Percentiles rank a stretch among this genome's conserved stretches.
Evolutionary conservation across 2,797 vertebrate species (phyloP).

Genomic region (Bufotes viridis): DNA sequence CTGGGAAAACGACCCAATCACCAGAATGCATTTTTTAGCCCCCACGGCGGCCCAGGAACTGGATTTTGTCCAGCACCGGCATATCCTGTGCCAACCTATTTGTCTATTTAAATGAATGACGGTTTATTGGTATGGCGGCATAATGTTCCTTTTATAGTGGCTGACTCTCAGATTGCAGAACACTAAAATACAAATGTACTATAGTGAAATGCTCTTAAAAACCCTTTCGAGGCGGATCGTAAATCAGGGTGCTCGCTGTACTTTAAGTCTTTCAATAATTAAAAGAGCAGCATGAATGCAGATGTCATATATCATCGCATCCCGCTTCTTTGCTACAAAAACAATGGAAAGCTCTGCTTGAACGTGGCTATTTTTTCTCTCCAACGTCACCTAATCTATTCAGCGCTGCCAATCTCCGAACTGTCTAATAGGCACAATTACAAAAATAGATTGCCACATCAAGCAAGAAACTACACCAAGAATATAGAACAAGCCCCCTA

Average conservation of each 20-base stretch:
- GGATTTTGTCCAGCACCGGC: not conserved
- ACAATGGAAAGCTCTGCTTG: not conserved
- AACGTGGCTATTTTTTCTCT: conserved; percentile 4
- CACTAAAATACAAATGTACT: conserved; percentile 40
- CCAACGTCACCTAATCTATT: conserved; percentile 16
- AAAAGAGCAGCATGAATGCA: conserved; percentile 50
- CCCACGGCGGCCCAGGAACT: not conserved
- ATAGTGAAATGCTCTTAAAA: conserved; percentile 48
- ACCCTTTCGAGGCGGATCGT: conserved; percentile 27
- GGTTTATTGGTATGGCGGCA: conserved; percentile 8
- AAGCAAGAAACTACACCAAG: not conserved
- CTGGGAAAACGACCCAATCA: not conserved
- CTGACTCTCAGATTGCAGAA: conserved; percentile 18
- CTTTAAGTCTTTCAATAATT: conserved; percentile 59
- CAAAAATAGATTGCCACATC: conserved; percentile 18
- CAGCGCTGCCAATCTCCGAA: conserved; percentile 24
- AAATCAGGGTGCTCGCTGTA: conserved; percentile 42
- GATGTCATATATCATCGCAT: conserved; percentile 21
- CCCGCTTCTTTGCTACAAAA: conserved; percentile 8
- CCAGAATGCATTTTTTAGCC: not conserved
- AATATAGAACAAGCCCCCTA: not conserved
- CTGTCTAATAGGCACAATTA: conserved; percentile 18
- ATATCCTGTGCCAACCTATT: not conserved
- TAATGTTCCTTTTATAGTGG: conserved; percentile 34
- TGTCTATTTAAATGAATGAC: not conserved